Evolutionary conservation across 30 jellyfish, hydroid and myxozoan species (phyloP).

Genomic region (Sanderia malayensis): DNA sequence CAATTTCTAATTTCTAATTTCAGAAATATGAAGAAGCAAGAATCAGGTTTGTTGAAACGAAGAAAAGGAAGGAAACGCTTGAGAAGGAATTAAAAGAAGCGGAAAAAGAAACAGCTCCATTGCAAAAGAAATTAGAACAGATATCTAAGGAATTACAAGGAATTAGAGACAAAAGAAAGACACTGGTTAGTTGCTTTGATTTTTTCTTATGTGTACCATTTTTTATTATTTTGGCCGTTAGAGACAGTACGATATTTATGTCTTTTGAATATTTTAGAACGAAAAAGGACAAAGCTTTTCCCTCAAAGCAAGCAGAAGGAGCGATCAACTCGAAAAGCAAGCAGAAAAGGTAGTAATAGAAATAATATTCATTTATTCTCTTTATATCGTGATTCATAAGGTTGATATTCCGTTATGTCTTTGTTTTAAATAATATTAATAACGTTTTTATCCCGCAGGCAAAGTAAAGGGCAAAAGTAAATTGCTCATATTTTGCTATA

Average conservation of each 20-base stretch:
- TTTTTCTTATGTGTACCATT: too few relatives aligned
- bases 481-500: too few relatives aligned
- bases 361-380: too few relatives aligned
- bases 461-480: too few relatives aligned
- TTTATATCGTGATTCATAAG: too few relatives aligned
- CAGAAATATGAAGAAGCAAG: conserved; percentile 79
- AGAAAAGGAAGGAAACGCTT: conserved; percentile 43
- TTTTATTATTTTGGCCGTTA: too few relatives aligned
- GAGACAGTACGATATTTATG: neutral
- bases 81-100: conserved; percentile 69
- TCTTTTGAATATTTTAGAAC: conserved; percentile 8
- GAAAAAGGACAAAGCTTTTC: conserved; percentile 21
- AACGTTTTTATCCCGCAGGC: too few relatives aligned
- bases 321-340: conserved; percentile 70
- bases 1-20: too few relatives aligned
- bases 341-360: conserved; percentile 80
- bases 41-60: conserved; percentile 51
- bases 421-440: too few relatives aligned
- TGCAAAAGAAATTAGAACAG: conserved; percentile 1
- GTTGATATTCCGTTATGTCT: too few relatives aligned
- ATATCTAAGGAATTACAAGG: neutral
- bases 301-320: conserved; percentile 18
- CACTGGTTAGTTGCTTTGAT: neutral
- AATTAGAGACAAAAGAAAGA: neutral
- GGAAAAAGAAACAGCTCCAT: neutral